phyloP scores from a whole-genome alignment of 1,140 invertebrate genomes.

The Atta cephalotes region DNA sequence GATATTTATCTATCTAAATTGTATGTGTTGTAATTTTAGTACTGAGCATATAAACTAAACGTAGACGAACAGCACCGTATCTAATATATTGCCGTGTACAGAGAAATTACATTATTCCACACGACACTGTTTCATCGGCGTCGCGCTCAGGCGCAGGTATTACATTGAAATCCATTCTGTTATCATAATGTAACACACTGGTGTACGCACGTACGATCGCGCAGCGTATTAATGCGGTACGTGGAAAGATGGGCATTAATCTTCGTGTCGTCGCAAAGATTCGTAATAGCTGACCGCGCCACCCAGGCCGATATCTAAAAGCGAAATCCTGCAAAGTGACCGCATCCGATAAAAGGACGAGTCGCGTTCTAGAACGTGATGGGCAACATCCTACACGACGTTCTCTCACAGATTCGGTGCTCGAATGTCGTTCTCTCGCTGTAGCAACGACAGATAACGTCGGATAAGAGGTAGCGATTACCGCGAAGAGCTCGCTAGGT shows the following conservation, averaged over 20 bases:
- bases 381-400: not conserved
- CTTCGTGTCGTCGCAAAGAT: slow-evolving; percentile 59
- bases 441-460: slow-evolving; percentile 11
- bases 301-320: slow-evolving; percentile 69
- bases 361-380: slow-evolving; percentile 64
- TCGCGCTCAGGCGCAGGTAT: slow-evolving; percentile 46
- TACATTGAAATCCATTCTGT: slow-evolving; percentile 67
- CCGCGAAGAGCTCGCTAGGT: not conserved
- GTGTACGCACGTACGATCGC: slow-evolving; percentile 49
- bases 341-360: slow-evolving; percentile 52
- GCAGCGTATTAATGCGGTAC: slow-evolving; percentile 68
- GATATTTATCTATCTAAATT: slow-evolving; percentile 41
- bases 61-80: slow-evolving; percentile 6
- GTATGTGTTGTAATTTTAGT: slow-evolving; percentile 7
- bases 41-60: not conserved
- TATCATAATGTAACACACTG: slow-evolving; percentile 69
- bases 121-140: not conserved
- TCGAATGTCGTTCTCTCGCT: not conserved
- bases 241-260: slow-evolving; percentile 68
- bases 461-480: slow-evolving; percentile 25
- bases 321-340: slow-evolving; percentile 69
- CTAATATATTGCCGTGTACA: slow-evolving; percentile 60
- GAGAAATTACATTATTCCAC: slow-evolving; percentile 64
- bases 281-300: slow-evolving; percentile 64
- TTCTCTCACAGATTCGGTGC: slow-evolving; percentile 27